phyloP scores from a whole-genome alignment of 2,797 vertebrate genomes.

The Schizothorax lantsangensis region DNA sequence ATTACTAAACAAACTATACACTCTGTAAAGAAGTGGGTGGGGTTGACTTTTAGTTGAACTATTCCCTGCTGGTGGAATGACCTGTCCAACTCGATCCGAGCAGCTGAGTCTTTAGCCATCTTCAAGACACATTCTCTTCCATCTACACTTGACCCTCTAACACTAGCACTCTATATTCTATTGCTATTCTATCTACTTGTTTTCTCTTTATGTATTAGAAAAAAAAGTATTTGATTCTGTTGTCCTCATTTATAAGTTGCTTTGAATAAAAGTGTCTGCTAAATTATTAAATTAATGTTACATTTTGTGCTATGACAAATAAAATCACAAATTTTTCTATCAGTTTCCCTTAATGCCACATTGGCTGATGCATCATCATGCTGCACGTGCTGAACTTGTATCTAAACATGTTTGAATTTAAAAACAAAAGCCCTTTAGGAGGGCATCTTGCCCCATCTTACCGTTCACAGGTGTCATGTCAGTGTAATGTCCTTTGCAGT shows the following conservation, averaged over 20 bases:
- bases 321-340: not conserved
- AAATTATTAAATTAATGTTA: not conserved
- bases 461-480: not conserved
- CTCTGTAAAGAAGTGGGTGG: not conserved
- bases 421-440: not conserved
- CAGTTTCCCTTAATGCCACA: not conserved
- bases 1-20: not conserved
- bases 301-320: not conserved
- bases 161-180: too few species aligned
- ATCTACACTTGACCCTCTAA: too few species aligned
- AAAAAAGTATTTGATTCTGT: too few species aligned
- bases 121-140: too few species aligned
- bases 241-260: too few species aligned
- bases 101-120: too few species aligned
- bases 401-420: not conserved
- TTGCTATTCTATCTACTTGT: too few species aligned
- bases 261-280: too few species aligned
- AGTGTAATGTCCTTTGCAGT: not conserved
- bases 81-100: not conserved
- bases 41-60: not conserved
- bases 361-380: not conserved
- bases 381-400: not conserved
- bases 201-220: too few species aligned
- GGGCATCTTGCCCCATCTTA: not conserved
- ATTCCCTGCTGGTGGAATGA: not conserved